phyloP scores from a whole-genome alignment of 2,113 vertebrate genomes.

The Desmodus rotundus region DNA sequence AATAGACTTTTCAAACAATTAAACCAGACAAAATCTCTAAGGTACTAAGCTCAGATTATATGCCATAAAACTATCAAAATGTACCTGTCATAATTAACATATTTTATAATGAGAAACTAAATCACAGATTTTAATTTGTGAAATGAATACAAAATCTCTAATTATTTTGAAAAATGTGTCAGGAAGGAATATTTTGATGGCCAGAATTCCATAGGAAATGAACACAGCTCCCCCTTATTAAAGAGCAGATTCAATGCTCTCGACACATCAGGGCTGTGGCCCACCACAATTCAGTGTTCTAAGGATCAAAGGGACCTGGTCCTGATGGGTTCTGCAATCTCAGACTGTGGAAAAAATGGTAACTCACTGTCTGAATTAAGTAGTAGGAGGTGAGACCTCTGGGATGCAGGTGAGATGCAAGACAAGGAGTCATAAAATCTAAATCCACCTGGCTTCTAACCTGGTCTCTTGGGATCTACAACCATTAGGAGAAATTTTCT shows the following conservation, averaged over 20 bases:
- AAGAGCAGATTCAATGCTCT: background rate
- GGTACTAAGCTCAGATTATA: background rate
- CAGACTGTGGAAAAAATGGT: background rate
- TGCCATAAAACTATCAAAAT: background rate
- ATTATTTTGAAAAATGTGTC: background rate
- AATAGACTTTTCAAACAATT: background rate
- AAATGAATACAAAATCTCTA: background rate
- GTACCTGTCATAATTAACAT: background rate
- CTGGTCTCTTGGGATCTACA: too few relatives aligned
- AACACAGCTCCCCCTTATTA: background rate
- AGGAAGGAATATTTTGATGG: background rate
- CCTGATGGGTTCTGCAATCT: accelerated
- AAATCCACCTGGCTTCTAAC: too few relatives aligned
- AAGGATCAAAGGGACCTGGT: too few relatives aligned
- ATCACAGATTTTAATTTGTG: background rate
- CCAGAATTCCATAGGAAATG: background rate
- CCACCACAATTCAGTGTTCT: background rate
- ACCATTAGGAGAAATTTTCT: too few relatives aligned
- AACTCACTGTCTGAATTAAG: too few relatives aligned
- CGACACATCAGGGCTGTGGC: background rate
- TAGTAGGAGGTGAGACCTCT: too few relatives aligned
- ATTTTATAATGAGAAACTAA: background rate
- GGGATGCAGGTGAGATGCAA: too few relatives aligned
- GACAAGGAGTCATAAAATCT: too few relatives aligned
- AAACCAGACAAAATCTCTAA: background rate